These are phyloP conservation scores for Glyptemys insculpta DNA, from an alignment of 2,797 vertebrate species.

Conservation along the genomic window DNA sequence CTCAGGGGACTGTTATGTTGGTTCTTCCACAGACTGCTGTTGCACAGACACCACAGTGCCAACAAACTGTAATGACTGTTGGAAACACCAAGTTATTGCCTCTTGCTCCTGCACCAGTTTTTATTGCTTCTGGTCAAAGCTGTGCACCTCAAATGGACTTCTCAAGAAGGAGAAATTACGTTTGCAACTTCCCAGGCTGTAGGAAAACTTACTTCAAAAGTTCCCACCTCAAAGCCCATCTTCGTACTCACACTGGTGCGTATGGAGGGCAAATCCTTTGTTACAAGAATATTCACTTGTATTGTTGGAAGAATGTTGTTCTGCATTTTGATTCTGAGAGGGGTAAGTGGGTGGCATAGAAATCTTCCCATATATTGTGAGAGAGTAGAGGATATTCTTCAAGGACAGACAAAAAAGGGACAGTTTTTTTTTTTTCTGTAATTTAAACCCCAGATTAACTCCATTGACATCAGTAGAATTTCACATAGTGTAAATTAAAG, in stretches of 20 bases:
- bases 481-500: slow-evolving; percentile 29
- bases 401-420: slow-evolving; percentile 18
- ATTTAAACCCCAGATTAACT: slow-evolving; percentile 56
- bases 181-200: slow-evolving; percentile 94
- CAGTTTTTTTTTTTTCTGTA: slow-evolving; percentile 60
- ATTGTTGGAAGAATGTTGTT: neutral
- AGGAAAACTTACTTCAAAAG: slow-evolving; percentile 99
- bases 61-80: slow-evolving; percentile 85
- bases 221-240: slow-evolving; percentile 97
- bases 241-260: slow-evolving; percentile 96
- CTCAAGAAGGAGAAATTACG: slow-evolving; percentile 92
- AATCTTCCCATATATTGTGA: neutral
- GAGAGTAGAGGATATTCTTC: neutral
- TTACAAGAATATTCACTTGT: fast-evolving
- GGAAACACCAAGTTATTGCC: slow-evolving; percentile 93
- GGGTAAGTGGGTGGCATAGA: neutral
- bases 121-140: slow-evolving; percentile 89
- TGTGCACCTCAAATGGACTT: slow-evolving; percentile 88
- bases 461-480: neutral
- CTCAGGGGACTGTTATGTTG: slow-evolving; percentile 94
- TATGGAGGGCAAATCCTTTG: fast-evolving
- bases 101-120: slow-evolving; percentile 93
- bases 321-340: fast-evolving
- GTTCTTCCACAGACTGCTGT: slow-evolving; percentile 90
- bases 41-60: slow-evolving; percentile 76